Evolutionary conservation across 2,113 vertebrate genomes (phyloP).

Genomic region (Trochalopteron elliotii): DNA sequence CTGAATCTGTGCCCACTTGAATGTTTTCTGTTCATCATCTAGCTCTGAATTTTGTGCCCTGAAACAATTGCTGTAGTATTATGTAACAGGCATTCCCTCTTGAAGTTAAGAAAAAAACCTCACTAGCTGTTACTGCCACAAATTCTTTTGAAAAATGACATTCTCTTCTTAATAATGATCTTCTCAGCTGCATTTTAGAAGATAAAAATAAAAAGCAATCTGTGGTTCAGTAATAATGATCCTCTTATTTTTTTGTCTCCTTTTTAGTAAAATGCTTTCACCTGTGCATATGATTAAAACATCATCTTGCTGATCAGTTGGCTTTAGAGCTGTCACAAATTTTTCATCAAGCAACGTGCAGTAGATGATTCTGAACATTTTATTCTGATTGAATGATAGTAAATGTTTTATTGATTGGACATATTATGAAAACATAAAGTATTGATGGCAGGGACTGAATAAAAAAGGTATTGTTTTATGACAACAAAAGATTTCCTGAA

Average conservation of each 20-base stretch:
- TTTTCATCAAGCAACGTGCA: not conserved
- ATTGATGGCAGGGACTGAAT: not conserved
- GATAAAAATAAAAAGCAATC: slow-evolving; percentile 44
- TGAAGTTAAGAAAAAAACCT: slow-evolving; percentile 1
- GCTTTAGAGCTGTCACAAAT: not conserved
- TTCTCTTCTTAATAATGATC: slow-evolving; percentile 29
- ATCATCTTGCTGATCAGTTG: not conserved
- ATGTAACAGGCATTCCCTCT: slow-evolving; percentile 28
- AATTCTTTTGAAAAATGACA: slow-evolving; percentile 43
- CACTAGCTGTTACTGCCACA: not conserved
- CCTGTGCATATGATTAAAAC: slow-evolving; percentile 8
- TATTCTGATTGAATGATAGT: not conserved
- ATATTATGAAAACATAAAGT: not conserved
- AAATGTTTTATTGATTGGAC: not conserved
- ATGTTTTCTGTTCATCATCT: not conserved
- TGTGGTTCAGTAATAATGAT: slow-evolving; percentile 10
- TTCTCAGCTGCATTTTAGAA: slow-evolving; percentile 19
- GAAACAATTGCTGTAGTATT: not conserved
- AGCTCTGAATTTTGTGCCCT: not conserved
- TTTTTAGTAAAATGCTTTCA: slow-evolving; percentile 26
- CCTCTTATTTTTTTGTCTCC: not conserved
- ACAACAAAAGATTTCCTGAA: not conserved
- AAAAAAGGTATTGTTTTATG: not conserved
- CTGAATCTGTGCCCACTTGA: not conserved
- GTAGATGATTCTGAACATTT: not conserved